These are phyloP conservation scores for Xenopus borealis DNA, from an alignment of 2,113 vertebrate genomes.

Conservation along the genomic window DNA sequence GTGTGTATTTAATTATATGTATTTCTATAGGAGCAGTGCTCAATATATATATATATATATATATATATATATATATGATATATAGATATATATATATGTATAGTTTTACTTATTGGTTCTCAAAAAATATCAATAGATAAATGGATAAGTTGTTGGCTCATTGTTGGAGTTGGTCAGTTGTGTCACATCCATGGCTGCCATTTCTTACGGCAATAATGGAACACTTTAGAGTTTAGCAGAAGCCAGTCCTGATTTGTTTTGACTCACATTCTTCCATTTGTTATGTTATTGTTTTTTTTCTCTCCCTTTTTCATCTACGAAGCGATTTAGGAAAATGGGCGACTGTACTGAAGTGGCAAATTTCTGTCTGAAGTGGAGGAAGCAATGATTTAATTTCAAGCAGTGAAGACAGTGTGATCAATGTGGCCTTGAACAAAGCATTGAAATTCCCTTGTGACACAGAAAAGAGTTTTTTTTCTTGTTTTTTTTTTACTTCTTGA, in stretches of 20 bases:
- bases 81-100: no score
- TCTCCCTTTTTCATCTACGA: constrained; percentile 16
- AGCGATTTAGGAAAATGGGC: constrained; percentile 37
- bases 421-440: constrained; percentile 59
- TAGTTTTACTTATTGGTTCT: no score
- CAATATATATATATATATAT: no score
- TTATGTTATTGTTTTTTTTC: constrained; percentile 4
- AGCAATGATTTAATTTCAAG: constrained; percentile 57
- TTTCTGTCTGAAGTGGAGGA: constrained; percentile 51
- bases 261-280: constrained; percentile 54
- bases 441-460: constrained; percentile 53
- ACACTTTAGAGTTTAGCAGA: not conserved
- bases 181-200: constrained; percentile 28
- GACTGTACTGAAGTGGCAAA: constrained; percentile 44
- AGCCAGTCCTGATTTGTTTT: constrained; percentile 46
- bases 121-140: no score
- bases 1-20: no score
- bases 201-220: constrained; percentile 48
- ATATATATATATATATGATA: no score
- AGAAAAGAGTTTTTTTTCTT: not conserved
- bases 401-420: constrained; percentile 54
- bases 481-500: no score
- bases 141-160: no score
- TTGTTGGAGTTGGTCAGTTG: not conserved
- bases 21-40: no score